Base-by-base conservation (phyloP, 2,797 vertebrate genomes). In the Falco columbarius region DNA sequence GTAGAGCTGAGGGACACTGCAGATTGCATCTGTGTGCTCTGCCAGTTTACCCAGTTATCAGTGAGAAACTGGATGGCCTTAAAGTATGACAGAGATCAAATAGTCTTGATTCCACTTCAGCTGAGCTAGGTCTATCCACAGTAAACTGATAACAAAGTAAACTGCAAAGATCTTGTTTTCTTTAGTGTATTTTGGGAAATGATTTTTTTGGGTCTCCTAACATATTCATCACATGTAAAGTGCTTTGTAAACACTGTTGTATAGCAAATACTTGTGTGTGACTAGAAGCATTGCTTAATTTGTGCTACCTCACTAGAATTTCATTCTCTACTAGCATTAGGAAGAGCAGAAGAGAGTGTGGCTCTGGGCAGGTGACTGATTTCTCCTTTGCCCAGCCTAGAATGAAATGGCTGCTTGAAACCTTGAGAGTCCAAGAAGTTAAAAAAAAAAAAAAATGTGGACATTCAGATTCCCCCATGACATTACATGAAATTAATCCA, bases 11-110 rank as follows among this genome's bases (percentile, higher is more conserved):
- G 72, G 73, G 87, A 62, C 14, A 6, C 47, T 2, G 1, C 42
- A 42, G 85, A 40, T 49, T 38, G 71, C 38, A 29, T 90, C 71
- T 87, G 66, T 68, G 55, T 67, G 76, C 62, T 93, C 81, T 90
- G 36, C 94, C 92, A 72, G 91, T 97, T 95, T 97, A 70, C 92
- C 94, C 95, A 67, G 96, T 97, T 97, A 90, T 36, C 79, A 55
- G 58, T 29, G 95, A 82, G 91, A 94, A 90, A 86, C 79, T 84
- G 93, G 58, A 24, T 81, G 77, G 84, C 72, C 86, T 90, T 93
- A 73, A 90, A 36, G 73, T 56, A 14, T 79, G 86, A 76, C 61
- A 32, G 79, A 80, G 56, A 92, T 77, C 68, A 91, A 54, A 75
- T 17, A 13, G 21, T 67, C 70, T 9, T 9, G 14, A 32, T 89